Percentiles rank a stretch among this genome's conserved stretches.
phyloP scores from a whole-genome alignment of 1,140 invertebrate species.

The Cydia amplana region DNA sequence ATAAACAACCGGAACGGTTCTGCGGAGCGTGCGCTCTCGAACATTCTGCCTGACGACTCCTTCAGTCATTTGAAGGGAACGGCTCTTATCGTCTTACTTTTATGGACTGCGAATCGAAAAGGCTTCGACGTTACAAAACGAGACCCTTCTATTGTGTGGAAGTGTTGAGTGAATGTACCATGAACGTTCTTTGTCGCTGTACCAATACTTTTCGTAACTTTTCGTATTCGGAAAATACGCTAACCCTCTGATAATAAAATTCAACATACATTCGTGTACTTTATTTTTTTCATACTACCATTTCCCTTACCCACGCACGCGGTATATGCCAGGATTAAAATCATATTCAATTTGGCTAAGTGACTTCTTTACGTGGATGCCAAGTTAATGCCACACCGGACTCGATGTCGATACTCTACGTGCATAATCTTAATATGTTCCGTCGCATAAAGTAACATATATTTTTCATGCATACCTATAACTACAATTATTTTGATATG shows the following conservation, averaged over 20 bases:
- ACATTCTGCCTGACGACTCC: constrained; percentile 57
- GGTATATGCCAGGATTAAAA: constrained; percentile 27
- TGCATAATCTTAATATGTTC: constrained; percentile 1
- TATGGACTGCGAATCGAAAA: constrained; percentile 67
- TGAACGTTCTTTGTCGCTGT: constrained; percentile 55
- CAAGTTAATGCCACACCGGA: constrained; percentile 10
- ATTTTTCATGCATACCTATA: not conserved
- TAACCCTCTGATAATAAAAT: constrained; percentile 30
- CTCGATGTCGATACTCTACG: constrained; percentile 9
- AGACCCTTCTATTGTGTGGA: constrained; percentile 60
- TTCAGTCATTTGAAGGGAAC: constrained; percentile 64
- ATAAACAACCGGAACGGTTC: constrained; percentile 49
- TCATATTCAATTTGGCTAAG: constrained; percentile 31
- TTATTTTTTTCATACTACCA: constrained; percentile 34
- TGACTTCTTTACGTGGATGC: constrained; percentile 26
- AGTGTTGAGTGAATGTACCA: constrained; percentile 58
- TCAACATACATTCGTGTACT: constrained; percentile 21
- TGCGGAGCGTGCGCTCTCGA: constrained; percentile 43
- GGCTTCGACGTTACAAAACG: constrained; percentile 61
- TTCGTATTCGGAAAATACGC: constrained; percentile 42
- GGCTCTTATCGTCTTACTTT: constrained; percentile 70
- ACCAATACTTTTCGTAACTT: constrained; percentile 45
- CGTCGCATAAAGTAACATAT: not conserved
- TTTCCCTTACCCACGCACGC: constrained; percentile 7
- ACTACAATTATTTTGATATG: not conserved